Evolutionary conservation across 2,888 invertebrate genomes (phyloP), one percentile per base, ranked within the genome.

Genomic region (Heliconius aoede): DNA sequence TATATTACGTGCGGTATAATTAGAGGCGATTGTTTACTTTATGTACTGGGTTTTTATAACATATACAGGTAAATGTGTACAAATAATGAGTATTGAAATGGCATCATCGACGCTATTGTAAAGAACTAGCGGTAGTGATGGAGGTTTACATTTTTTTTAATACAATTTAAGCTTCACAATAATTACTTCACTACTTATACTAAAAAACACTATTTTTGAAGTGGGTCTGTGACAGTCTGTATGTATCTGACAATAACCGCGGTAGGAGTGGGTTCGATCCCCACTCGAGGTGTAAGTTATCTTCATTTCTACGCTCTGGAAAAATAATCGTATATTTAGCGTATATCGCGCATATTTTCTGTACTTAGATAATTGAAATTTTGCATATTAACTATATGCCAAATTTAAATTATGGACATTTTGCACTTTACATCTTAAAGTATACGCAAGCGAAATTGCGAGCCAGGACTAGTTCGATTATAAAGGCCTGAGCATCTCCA

Each of bases 1-100:
- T 78, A 77, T 76, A 80, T 78, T 80, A 64, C 65, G 71, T 61
- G 74, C 61, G 36, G 40, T 64, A 60, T 67, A 62, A 76, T 78
- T 75, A 79, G 40, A 64, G 72, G 62, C 76, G 28, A 74, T 68
- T 74, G 51, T 72, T 72, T 61, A 40, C 61, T 75, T 61, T 62
- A 62, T 69, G 51, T 62, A 30, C 61, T 69, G 46, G 60, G 68
- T 69, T 75, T 67, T 75, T 75, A 71, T 75, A n/a, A n/a, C 55
- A 69, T 61, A 28, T 51, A 51, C 13, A 5, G 4, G n/a, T 24
- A 60, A n/a, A n/a, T n/a, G n/a, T 68, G 30, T 46, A 36, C 60
- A 69, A 30, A 69, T 69, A 32, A 69, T 69, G 15, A 69, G 7
- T 40, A 40, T 65, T 40, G 18, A 40, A 36, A 40, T 65, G 36